Percentiles rank a stretch among this genome's conserved stretches.
Conservation (phyloP, 2,113 vertebrate species). For the Chlorodrepanis virens region DNA sequence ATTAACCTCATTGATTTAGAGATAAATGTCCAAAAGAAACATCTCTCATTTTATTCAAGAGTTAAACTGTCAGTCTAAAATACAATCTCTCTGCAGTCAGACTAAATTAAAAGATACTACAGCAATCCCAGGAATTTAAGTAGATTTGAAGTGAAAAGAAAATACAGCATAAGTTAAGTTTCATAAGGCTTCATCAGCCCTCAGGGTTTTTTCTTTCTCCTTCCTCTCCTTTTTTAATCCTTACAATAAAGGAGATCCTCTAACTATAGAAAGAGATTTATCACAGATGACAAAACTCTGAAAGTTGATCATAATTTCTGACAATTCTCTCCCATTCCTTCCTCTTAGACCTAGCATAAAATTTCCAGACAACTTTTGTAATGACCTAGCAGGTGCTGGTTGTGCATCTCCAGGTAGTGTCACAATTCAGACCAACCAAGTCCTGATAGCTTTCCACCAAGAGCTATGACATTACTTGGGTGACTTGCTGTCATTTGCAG, state of each 20-base stretch:
- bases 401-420: background rate
- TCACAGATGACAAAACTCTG: conserved; percentile 40
- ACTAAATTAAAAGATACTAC: conserved; percentile 33
- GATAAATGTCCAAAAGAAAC: conserved; percentile 23
- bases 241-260: conserved; percentile 29
- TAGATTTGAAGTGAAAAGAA: conserved; percentile 17
- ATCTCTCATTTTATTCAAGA: conserved; percentile 12
- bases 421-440: background rate
- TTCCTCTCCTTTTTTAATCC: background rate
- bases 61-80: conserved; percentile 43
- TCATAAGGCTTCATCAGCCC: background rate
- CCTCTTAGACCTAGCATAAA: conserved; percentile 37
- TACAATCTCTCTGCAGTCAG: background rate
- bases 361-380: conserved; percentile 47
- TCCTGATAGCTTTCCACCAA: background rate
- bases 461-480: background rate
- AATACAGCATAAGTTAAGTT: background rate
- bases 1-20: conserved; percentile 5
- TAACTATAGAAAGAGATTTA: conserved; percentile 52
- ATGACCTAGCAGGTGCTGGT: conserved; percentile 14
- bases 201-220: background rate
- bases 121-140: conserved; percentile 3
- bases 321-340: background rate
- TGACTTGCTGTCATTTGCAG: conserved; percentile 2
- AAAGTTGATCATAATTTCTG: conserved; percentile 54